These are phyloP conservation scores for Ganaspis sp. DNA, from an alignment of 1,140 invertebrate genomes.

Conservation along the genomic window DNA sequence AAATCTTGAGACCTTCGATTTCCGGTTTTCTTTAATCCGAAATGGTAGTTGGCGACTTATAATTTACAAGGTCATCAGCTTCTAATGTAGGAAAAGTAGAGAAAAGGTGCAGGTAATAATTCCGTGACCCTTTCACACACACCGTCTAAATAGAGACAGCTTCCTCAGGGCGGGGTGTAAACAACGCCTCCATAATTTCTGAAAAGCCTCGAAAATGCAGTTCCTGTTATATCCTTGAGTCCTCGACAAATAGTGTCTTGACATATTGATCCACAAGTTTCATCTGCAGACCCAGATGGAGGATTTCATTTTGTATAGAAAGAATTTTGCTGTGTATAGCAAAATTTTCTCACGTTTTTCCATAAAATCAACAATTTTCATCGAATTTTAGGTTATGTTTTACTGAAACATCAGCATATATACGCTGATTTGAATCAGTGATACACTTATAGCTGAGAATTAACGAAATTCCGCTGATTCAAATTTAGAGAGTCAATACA, in stretches of 20 bases:
- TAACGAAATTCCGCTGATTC: too few relatives aligned
- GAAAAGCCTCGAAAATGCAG: constrained; percentile 35
- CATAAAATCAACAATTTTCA: too few relatives aligned
- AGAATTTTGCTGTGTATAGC: too few relatives aligned
- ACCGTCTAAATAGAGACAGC: neutral
- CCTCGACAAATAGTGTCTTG: neutral
- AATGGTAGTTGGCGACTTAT: constrained; percentile 62
- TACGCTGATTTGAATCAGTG: too few relatives aligned
- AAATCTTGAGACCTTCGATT: constrained; percentile 28
- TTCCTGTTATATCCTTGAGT: constrained; percentile 12
- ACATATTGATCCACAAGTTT: neutral
- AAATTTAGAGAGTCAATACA: too few relatives aligned
- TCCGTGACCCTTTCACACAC: constrained; percentile 26
- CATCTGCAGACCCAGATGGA: neutral
- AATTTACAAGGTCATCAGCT: constrained; percentile 59
- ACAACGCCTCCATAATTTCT: constrained; percentile 49
- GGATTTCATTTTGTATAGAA: too few relatives aligned
- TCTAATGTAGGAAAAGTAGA: constrained; percentile 15
- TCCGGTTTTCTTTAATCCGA: constrained; percentile 43
- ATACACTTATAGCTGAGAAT: too few relatives aligned
- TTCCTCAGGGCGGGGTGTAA: constrained; percentile 34
- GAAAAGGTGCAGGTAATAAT: constrained; percentile 52
- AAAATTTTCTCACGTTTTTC: too few relatives aligned
- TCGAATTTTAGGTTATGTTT: too few relatives aligned
- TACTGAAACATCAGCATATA: too few relatives aligned